phyloP scores from a whole-genome alignment of 1,140 invertebrate genomes.

The Nixonia krombeini region DNA sequence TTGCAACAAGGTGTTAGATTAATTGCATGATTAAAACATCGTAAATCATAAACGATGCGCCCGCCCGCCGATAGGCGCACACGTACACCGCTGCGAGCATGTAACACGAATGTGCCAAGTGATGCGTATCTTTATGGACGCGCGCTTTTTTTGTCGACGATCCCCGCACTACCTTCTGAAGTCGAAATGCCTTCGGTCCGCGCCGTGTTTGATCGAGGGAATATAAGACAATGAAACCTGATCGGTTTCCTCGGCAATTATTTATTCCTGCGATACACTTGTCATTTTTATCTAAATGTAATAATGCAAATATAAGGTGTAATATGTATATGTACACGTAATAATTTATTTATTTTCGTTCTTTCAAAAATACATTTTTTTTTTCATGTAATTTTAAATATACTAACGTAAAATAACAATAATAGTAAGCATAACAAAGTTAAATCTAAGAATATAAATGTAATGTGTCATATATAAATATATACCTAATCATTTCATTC shows the following conservation, averaged over 20 bases:
- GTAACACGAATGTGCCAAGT: conserved; percentile 37
- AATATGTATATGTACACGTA: no score
- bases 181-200: conserved; percentile 33
- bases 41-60: conserved; percentile 67
- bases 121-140: conserved; percentile 46
- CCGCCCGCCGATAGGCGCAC: conserved; percentile 32
- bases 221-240: conserved; percentile 12
- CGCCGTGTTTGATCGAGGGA: conserved; percentile 37
- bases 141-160: conserved; percentile 33
- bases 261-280: conserved; percentile 6
- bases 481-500: no score
- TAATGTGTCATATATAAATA: no score
- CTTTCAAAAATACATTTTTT: no score
- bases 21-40: conserved; percentile 70
- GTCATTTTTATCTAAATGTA: no score
- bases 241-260: conserved; percentile 2
- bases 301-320: no score
- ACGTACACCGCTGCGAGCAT: conserved; percentile 21
- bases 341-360: no score
- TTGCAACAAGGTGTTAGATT: conserved; percentile 71
- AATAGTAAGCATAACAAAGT: no score
- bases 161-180: conserved; percentile 31
- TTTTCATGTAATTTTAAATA: no score
- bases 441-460: no score
- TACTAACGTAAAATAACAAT: no score